Percentiles rank a stretch among this genome's conserved stretches.
Conservation (phyloP, 2,113 vertebrate species). For the Piprites chloris region DNA sequence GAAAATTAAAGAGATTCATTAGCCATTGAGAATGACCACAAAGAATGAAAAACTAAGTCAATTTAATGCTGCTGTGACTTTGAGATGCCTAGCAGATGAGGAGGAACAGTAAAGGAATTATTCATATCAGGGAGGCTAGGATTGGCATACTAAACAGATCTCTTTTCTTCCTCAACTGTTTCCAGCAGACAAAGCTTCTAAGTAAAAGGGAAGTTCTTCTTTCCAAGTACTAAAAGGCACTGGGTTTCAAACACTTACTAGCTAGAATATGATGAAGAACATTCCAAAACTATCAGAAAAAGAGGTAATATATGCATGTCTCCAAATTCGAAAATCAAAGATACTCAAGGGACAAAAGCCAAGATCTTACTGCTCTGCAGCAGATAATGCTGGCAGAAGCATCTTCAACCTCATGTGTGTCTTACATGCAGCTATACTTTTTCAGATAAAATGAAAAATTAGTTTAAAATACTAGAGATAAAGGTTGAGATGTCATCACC, state of each 20-base stretch:
- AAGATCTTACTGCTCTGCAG: neutral
- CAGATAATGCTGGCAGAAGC: neutral
- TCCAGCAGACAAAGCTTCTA: neutral
- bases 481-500: neutral
- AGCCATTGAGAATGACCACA: neutral
- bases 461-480: neutral
- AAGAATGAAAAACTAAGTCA: neutral
- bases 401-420: neutral
- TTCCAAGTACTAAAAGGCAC: neutral
- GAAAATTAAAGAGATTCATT: neutral
- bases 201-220: neutral
- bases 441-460: neutral
- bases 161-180: neutral
- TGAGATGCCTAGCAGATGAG: neutral
- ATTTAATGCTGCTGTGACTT: slow-evolving; percentile 26
- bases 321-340: neutral
- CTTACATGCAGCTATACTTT: neutral
- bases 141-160: neutral
- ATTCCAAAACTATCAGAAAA: neutral
- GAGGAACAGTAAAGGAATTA: neutral
- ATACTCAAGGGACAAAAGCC: neutral
- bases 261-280: neutral
- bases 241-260: neutral
- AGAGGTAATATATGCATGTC: neutral
- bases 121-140: neutral